Percentiles rank a stretch among this genome's conserved stretches.
phyloP scores from a whole-genome alignment of 2,797 vertebrate species.

The Cephalopachus bancanus region DNA sequence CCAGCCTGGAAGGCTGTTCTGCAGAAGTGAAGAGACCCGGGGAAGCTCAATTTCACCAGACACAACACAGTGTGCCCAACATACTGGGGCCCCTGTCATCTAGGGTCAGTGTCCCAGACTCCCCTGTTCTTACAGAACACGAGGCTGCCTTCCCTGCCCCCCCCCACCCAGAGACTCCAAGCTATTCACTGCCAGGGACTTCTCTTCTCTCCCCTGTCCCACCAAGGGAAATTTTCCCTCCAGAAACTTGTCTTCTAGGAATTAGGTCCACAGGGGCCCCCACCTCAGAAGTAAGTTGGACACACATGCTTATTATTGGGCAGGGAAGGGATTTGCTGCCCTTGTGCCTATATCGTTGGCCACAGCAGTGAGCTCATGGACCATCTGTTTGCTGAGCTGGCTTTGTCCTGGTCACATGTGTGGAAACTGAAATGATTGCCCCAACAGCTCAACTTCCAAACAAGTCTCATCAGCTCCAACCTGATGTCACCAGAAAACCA shows the following conservation, averaged over 20 bases:
- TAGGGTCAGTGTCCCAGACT: background rate
- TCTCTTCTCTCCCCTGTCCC: background rate
- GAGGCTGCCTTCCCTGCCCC: background rate
- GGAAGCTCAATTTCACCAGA: background rate
- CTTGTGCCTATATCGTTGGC: background rate
- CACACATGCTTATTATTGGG: background rate
- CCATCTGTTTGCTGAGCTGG: background rate
- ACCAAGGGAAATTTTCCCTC: background rate
- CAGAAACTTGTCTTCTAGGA: background rate
- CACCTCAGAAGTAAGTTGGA: rapidly evolving
- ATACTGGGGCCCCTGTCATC: background rate
- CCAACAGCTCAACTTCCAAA: background rate
- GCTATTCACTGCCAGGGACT: background rate
- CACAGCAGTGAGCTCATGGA: background rate
- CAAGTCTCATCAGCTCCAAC: background rate
- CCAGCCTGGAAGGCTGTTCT: rapidly evolving
- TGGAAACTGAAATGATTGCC: background rate
- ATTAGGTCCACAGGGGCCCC: rapidly evolving
- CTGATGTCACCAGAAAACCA: background rate
- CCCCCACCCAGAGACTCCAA: background rate
- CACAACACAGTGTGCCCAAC: background rate
- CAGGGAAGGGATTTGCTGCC: background rate
- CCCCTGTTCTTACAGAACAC: background rate
- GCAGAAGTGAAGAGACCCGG: rapidly evolving
- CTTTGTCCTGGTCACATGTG: background rate